These are phyloP conservation scores for Elgaria multicarinata DNA, from an alignment of 2,113 vertebrate species.

Conservation along the genomic window DNA sequence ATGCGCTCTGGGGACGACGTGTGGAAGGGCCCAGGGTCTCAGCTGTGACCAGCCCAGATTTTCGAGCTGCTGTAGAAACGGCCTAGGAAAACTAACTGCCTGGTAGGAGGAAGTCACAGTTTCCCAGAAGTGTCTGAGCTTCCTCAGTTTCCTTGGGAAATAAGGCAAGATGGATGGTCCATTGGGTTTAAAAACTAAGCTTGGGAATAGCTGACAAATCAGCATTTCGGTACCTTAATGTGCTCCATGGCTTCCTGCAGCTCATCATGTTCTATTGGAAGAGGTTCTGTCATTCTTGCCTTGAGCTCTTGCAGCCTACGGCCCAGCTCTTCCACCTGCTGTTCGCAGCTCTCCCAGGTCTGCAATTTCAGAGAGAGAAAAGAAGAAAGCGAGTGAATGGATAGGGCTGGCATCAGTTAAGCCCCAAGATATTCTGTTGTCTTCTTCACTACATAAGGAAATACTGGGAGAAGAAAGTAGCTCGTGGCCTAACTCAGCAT, in stretches of 20 bases:
- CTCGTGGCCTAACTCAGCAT: background rate
- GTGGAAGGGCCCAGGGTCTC: too few relatives aligned
- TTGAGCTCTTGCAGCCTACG: slow-evolving; percentile 78
- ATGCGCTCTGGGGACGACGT: too few relatives aligned
- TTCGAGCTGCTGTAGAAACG: too few relatives aligned
- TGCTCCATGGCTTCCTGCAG: slow-evolving; percentile 76
- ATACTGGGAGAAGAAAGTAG: background rate
- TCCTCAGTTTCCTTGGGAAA: background rate
- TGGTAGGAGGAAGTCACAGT: background rate
- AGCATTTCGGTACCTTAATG: slow-evolving; percentile 79
- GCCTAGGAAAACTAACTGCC: background rate
- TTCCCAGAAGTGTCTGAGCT: background rate
- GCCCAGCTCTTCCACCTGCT: slow-evolving; percentile 73
- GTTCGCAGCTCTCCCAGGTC: slow-evolving; percentile 86
- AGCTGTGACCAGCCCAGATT: too few relatives aligned
- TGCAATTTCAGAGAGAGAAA: slow-evolving; percentile 70
- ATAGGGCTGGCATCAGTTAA: background rate
- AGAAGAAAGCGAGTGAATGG: slow-evolving; percentile 16
- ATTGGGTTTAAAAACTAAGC: background rate
- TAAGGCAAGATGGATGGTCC: background rate
- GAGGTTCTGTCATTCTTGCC: slow-evolving; percentile 75
- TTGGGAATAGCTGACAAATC: background rate
- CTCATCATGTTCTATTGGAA: slow-evolving; percentile 81
- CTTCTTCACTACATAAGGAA: background rate
- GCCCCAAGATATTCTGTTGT: background rate